Evolutionary conservation across 2,797 vertebrate genomes (phyloP), one percentile per base, ranked within the genome.

Genomic region (Centropyge bicolor): DNA sequence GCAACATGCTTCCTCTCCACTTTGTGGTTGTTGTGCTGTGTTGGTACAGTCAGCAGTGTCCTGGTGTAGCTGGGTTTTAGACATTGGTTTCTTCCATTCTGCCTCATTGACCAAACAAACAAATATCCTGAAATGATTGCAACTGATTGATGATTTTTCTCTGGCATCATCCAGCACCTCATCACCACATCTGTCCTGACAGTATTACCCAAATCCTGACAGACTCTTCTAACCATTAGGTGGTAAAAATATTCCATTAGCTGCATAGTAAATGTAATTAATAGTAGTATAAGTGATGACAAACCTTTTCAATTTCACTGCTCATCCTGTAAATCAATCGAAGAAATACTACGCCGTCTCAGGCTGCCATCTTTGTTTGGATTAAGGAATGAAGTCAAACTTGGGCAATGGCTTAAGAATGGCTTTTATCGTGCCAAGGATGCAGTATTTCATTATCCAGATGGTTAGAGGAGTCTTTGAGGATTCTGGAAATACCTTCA

Each of bases 381-480:
- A 74, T 57, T n/a, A 31, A 8, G 22, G 41, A 67, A 51, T 31
- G 52, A 24, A 43, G 46, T 22, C 5, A 9, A 19, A 24, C 19
- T 56, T 40, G 43, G 31, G 31, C 46, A 66, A 40, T 20, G 16
- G 35, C 31, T 24, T 57, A 40, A 57, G 52, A 51, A 59, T 48
- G 12, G 22, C 11, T 76, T 56, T 40, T 38, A 19, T 56, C 22
- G 66, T n/a, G 22, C 22, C 59, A 6, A 10, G 8, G 35, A 65
- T 57, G 24, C 3, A 59, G 19, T 70, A 27, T 51, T 40, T 71
- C 9, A 14, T 20, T 36, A 27, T 43, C 46, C 31, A 63, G 43
- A 71, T 68, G 22, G 48, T 65, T 65, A 14, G 40, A 75, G 40
- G 22, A 74, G 31, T 41, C 24, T 76, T 61, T 70, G 4, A 35